Evolutionary conservation across 1,140 invertebrate genomes (phyloP).

Genomic region (Nylanderia fulva): DNA sequence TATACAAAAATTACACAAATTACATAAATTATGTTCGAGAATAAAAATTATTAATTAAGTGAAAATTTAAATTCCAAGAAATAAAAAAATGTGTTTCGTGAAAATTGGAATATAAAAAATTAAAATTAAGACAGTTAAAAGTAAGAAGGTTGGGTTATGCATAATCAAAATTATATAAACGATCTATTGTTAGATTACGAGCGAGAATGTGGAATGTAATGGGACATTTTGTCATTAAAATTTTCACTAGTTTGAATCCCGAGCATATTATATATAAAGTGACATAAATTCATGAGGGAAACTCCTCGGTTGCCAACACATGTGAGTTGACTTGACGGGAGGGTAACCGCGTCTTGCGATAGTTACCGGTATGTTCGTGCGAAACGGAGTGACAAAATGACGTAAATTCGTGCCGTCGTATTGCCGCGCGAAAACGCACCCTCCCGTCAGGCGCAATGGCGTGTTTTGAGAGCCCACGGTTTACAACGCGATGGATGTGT

Average conservation of each 20-base stretch:
- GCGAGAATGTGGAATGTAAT: background rate
- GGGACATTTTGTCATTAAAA: background rate
- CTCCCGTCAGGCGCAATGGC: constrained; percentile 49
- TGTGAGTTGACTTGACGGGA: constrained; percentile 38
- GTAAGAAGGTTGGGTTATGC: too few species aligned
- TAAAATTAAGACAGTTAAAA: too few species aligned
- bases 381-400: constrained; percentile 51
- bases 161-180: too few species aligned
- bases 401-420: constrained; percentile 54
- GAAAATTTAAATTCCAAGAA: too few species aligned
- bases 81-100: too few species aligned
- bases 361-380: constrained; percentile 46
- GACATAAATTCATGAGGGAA: constrained; percentile 28
- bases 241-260: background rate
- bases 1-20: too few species aligned
- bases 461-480: constrained; percentile 27
- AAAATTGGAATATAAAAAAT: too few species aligned
- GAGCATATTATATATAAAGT: background rate
- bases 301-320: constrained; percentile 9
- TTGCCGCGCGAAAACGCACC: constrained; percentile 30
- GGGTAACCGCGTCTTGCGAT: constrained; percentile 43
- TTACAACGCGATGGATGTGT: constrained; percentile 47
- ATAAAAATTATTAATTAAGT: too few species aligned
- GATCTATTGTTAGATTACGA: too few species aligned
- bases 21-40: too few species aligned